A percentile compares a stretch with the other conserved stretches of the same genome.
phyloP scores from a whole-genome alignment of 2,888 invertebrate genomes.

The Nowickia ferox region DNA sequence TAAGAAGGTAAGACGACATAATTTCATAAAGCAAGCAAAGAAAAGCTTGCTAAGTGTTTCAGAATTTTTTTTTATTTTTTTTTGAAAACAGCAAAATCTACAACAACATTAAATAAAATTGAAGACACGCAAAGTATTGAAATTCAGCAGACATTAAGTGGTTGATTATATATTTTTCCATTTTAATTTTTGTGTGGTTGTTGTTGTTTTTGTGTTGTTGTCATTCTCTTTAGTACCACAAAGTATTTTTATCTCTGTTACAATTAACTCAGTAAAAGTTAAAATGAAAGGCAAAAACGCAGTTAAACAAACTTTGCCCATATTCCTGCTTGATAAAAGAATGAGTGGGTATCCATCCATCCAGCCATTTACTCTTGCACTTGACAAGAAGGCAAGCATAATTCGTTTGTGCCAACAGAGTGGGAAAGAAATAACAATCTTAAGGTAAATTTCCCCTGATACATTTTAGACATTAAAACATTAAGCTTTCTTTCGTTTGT shows the following conservation, averaged over 20 bases:
- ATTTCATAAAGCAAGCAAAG: conserved; percentile 44
- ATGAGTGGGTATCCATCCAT: background rate
- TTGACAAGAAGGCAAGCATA: background rate
- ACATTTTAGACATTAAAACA: conserved; percentile 66
- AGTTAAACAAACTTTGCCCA: conserved; percentile 62
- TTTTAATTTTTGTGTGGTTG: conserved; percentile 57
- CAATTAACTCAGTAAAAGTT: conserved; percentile 72
- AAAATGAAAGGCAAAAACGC: conserved; percentile 55
- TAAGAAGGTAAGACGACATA: conserved; percentile 62
- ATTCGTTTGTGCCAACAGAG: conserved; percentile 18
- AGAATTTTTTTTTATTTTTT: background rate
- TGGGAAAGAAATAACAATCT: conserved; percentile 50
- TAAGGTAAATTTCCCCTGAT: conserved; percentile 72
- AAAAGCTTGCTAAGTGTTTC: conserved; percentile 72
- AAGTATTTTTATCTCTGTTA: conserved; percentile 74
- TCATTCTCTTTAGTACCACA: conserved; percentile 65
- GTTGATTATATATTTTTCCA: conserved; percentile 30
- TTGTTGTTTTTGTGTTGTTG: conserved; percentile 41
- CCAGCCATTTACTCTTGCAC: conserved; percentile 49
- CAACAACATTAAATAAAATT: conserved; percentile 10
- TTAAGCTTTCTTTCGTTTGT: conserved; percentile 41
- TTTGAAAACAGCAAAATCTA: background rate
- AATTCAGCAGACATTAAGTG: conserved; percentile 52
- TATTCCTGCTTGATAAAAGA: conserved; percentile 37
- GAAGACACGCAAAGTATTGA: conserved; percentile 32